Evolutionary conservation across 2,888 invertebrate species (phyloP).

Genomic region (Cerastis leucographa): DNA sequence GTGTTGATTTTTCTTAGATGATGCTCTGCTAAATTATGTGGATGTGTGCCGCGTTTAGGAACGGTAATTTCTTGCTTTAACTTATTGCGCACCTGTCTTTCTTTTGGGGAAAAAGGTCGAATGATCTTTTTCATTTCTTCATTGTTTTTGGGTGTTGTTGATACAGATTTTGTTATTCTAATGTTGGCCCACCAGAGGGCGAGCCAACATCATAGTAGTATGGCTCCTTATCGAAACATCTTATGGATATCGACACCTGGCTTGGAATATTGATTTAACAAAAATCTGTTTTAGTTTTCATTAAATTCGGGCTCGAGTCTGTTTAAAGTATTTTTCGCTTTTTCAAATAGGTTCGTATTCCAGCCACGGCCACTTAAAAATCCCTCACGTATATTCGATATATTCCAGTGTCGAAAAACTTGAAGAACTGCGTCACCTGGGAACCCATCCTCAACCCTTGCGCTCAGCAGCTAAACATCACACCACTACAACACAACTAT

Average conservation of each 20-base stretch:
- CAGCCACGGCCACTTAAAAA: no score
- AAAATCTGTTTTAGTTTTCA: no score
- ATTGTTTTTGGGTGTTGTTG: neutral
- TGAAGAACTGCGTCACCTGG: neutral
- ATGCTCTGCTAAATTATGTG: constrained; percentile 41
- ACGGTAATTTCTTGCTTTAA: constrained; percentile 9
- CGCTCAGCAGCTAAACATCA: neutral
- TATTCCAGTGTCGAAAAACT: neutral
- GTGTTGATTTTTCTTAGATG: constrained; percentile 63
- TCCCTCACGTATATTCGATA: no score
- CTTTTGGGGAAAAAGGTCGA: neutral
- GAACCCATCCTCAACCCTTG: neutral
- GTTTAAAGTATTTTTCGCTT: no score
- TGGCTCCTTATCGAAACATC: no score
- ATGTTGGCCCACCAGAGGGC: no score
- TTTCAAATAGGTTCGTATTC: no score
- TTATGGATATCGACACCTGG: no score
- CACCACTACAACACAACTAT: neutral
- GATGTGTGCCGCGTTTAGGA: constrained; percentile 28
- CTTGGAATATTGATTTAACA: no score
- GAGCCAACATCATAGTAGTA: no score
- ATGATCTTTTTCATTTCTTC: neutral
- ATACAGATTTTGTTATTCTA: neutral
- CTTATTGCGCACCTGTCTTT: constrained; percentile 16
- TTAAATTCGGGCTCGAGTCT: no score